These are phyloP conservation scores for Paramormyrops hopkinsi DNA, from an alignment of 2,797 vertebrate genomes.

Conservation along the genomic window DNA sequence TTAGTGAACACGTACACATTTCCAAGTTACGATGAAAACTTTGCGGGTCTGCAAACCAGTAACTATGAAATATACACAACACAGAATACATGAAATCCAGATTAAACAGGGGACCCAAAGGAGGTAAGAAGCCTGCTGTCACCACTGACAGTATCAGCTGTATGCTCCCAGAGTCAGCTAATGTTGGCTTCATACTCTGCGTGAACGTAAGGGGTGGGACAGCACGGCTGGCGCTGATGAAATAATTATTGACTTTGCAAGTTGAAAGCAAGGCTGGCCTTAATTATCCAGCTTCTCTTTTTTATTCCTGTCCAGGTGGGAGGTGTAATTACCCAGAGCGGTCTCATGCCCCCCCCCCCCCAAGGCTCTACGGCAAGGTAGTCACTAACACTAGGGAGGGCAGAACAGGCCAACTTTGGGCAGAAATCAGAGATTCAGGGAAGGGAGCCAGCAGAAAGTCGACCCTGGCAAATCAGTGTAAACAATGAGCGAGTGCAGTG, in stretches of 20 bases:
- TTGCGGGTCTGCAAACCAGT: background rate
- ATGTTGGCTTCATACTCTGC: background rate
- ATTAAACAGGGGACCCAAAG: background rate
- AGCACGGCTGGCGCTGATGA: background rate
- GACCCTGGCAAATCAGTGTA: background rate
- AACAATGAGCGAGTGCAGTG: background rate
- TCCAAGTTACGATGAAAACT: background rate
- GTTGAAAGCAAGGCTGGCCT: background rate
- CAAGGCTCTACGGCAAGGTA: background rate
- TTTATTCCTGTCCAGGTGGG: background rate
- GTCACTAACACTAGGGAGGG: background rate
- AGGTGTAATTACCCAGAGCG: background rate
- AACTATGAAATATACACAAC: background rate
- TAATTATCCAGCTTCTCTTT: background rate
- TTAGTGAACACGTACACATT: background rate
- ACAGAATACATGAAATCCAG: background rate
- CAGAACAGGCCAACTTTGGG: background rate
- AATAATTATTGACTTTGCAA: slow-evolving; percentile 17
- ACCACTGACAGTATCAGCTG: background rate
- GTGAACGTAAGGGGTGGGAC: background rate
- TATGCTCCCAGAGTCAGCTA: no score
- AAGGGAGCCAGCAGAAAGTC: background rate
- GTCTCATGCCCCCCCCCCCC: background rate
- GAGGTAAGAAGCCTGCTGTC: background rate
- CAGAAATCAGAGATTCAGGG: background rate